Evolutionary conservation across 2,797 vertebrate species (phyloP).

Genomic region (Urophycis tenuis): DNA sequence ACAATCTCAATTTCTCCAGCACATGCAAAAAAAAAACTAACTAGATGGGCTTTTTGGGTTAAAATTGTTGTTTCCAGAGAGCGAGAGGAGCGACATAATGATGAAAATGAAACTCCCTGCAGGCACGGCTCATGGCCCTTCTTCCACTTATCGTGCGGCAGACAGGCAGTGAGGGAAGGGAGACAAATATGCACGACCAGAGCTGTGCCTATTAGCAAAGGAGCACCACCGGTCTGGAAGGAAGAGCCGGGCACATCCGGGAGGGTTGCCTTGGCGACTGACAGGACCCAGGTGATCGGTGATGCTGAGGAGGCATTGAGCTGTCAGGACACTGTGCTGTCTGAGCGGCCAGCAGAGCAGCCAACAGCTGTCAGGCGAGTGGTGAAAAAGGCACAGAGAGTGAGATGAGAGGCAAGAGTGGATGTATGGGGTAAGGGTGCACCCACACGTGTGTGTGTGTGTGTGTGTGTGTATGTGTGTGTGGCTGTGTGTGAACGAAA

Average conservation of each 20-base stretch:
- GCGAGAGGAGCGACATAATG: constrained; percentile 7
- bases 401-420: not conserved
- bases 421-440: not conserved
- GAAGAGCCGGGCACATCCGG: constrained; percentile 24
- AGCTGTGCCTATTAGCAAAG: constrained; percentile 10
- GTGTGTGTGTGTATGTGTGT: constrained; percentile 5
- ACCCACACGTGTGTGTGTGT: not conserved
- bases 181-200: constrained; percentile 15
- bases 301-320: constrained; percentile 47
- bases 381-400: constrained; percentile 21
- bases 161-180: constrained; percentile 8
- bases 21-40: no score
- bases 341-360: constrained; percentile 34
- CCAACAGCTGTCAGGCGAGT: constrained; percentile 49
- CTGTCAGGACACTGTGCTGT: constrained; percentile 49
- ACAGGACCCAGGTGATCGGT: not conserved
- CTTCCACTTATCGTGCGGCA: constrained; percentile 28
- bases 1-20: not conserved
- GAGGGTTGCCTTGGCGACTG: not conserved
- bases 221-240: not conserved
- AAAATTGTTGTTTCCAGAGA: not conserved
- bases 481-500: constrained; percentile 9
- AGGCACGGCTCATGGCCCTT: not conserved
- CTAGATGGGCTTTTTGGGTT: no score
- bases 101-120: constrained; percentile 7